These are phyloP conservation scores for Hypocryptadius cinnamomeus DNA, from an alignment of 2,113 vertebrate species.

Conservation along the genomic window DNA sequence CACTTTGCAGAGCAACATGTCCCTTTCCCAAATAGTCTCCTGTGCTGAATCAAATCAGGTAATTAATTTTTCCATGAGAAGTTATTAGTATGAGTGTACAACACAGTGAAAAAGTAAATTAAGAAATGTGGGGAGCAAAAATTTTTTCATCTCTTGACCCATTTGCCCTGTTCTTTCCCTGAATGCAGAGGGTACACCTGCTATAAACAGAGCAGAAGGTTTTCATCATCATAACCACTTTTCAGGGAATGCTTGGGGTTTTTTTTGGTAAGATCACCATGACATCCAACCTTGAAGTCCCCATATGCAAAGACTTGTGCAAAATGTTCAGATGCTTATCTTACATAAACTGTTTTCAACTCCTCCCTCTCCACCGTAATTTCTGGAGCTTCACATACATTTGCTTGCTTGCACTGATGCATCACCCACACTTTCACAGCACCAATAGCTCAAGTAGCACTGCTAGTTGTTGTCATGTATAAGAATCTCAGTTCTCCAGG, in stretches of 20 bases:
- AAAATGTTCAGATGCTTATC: not conserved
- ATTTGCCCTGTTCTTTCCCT: not conserved
- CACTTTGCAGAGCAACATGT: not conserved
- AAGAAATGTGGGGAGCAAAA: not conserved
- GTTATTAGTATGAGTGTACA: not conserved
- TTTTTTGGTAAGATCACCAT: not conserved
- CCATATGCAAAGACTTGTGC: not conserved
- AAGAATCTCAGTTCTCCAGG: not conserved
- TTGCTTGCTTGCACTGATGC: not conserved
- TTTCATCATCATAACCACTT: not conserved
- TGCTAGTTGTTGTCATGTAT: too few species aligned
- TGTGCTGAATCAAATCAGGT: not conserved
- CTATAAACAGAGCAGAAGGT: not conserved
- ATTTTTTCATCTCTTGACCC: not conserved
- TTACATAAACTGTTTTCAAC: not conserved
- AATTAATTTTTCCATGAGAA: not conserved
- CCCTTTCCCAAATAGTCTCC: not conserved
- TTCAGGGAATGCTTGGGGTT: not conserved
- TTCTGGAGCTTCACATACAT: not conserved
- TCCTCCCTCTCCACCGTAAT: not conserved
- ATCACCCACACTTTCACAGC: not conserved
- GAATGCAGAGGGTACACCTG: not conserved
- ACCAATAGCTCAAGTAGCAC: not conserved
- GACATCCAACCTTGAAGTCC: not conserved
- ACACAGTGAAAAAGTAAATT: not conserved